Conservation (phyloP, 1,140 invertebrate species). For the Conopomorpha cramerella region DNA sequence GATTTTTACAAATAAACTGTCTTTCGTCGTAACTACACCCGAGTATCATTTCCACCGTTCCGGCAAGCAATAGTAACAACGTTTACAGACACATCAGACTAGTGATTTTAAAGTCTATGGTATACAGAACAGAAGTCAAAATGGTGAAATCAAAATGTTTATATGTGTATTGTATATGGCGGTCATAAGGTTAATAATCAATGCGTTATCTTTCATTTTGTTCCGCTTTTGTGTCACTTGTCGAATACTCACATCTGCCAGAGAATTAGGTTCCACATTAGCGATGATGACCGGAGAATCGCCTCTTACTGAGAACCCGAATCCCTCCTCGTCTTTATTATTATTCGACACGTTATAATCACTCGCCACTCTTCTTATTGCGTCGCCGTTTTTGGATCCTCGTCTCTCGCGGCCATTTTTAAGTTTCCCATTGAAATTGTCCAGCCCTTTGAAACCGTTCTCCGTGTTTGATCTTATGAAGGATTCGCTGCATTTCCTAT, state of each 20-base stretch:
- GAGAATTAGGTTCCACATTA: slow-evolving; percentile 83
- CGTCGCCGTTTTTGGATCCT: slow-evolving; percentile 11
- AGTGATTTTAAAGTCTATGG: too few species aligned
- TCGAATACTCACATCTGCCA: slow-evolving; percentile 81
- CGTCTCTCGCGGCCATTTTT: slow-evolving; percentile 27
- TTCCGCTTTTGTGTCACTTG: too few species aligned
- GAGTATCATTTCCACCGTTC: too few species aligned
- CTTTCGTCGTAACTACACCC: too few species aligned
- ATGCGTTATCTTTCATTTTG: too few species aligned
- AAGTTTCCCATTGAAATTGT: slow-evolving; percentile 16
- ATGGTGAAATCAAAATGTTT: too few species aligned
- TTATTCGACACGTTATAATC: slow-evolving; percentile 30
- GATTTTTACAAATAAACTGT: too few species aligned
- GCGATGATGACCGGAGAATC: slow-evolving; percentile 91
- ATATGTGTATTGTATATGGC: too few species aligned
- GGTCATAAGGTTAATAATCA: too few species aligned
- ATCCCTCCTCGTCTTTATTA: slow-evolving; percentile 67
- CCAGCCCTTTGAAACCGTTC: slow-evolving; percentile 9
- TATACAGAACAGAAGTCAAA: too few species aligned
- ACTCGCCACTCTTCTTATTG: slow-evolving; percentile 41
- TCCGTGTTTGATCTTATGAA: slow-evolving; percentile 5
- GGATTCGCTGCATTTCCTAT: slow-evolving; percentile 14
- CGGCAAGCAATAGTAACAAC: too few species aligned
- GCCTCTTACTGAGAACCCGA: slow-evolving; percentile 91
- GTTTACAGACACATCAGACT: too few species aligned